Evolutionary conservation across 2,113 vertebrate genomes (phyloP).

Genomic region (Rhinoptilus africanus): DNA sequence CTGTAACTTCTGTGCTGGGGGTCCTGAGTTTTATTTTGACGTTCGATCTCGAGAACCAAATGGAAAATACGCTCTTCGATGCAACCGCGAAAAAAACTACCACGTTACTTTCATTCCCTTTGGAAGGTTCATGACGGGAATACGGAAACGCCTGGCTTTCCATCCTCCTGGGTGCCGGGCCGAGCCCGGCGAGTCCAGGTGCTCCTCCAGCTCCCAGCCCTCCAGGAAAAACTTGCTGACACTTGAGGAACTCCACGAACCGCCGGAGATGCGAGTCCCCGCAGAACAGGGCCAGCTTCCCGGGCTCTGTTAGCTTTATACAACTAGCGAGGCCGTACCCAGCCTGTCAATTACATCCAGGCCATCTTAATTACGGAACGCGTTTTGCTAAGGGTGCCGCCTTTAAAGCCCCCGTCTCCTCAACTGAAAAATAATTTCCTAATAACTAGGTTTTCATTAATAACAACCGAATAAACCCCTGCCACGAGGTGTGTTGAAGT

Average conservation of each 20-base stretch:
- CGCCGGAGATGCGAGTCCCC: not conserved
- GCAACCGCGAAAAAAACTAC: not conserved
- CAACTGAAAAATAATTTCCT: not conserved
- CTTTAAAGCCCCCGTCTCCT: not conserved
- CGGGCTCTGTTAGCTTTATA: accelerated
- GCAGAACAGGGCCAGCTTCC: not conserved
- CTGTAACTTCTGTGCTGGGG: not conserved
- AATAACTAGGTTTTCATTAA: accelerated
- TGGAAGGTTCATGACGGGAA: not conserved
- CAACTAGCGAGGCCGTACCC: accelerated
- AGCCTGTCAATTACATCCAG: not conserved
- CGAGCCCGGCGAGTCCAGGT: not conserved
- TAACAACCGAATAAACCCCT: not conserved
- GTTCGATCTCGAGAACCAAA: not conserved
- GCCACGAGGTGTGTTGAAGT: accelerated
- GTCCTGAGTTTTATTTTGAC: not conserved
- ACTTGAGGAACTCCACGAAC: not conserved
- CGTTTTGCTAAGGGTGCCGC: not conserved
- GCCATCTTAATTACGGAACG: accelerated
- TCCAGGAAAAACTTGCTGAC: not conserved
- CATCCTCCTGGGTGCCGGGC: not conserved
- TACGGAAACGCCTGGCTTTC: accelerated
- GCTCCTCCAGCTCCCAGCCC: not conserved
- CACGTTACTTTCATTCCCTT: not conserved
- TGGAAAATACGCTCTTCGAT: accelerated